Conservation (phyloP, 2,888 invertebrate genomes). For the Vandiemenella viatica region DNA sequence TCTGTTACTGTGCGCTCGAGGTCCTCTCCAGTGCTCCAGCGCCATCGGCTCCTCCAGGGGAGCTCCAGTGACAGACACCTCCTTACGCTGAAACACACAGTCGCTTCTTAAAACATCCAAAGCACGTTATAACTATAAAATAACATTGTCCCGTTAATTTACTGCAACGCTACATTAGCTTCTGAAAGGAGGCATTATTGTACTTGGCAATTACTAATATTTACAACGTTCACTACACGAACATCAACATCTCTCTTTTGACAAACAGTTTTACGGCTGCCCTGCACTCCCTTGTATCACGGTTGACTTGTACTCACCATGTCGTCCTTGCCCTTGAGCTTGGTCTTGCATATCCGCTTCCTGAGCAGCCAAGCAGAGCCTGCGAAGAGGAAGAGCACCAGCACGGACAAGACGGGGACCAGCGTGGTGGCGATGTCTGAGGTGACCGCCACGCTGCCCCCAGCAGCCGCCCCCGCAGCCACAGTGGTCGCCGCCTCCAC, state of each 20-base stretch:
- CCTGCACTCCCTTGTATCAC: too few relatives aligned
- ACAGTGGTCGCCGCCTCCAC: background rate
- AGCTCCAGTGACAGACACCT: slow-evolving; percentile 44
- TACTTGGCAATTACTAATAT: too few relatives aligned
- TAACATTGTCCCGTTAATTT: too few relatives aligned
- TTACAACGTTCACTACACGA: too few relatives aligned
- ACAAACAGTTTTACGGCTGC: too few relatives aligned
- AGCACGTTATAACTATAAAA: background rate
- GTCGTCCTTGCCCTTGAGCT: slow-evolving; percentile 56
- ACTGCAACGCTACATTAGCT: too few relatives aligned
- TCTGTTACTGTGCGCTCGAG: slow-evolving; percentile 62
- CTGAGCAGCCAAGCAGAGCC: slow-evolving; percentile 55
- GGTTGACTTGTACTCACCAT: slow-evolving; percentile 40
- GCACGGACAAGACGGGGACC: slow-evolving; percentile 54
- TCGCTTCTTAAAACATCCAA: background rate
- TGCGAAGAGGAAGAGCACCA: slow-evolving; percentile 50
- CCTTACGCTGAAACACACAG: slow-evolving; percentile 45
- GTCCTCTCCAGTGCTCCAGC: slow-evolving; percentile 67
- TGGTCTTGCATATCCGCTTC: slow-evolving; percentile 48
- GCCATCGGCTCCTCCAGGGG: slow-evolving; percentile 50
- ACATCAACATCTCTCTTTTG: too few relatives aligned
- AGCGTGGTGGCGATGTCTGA: slow-evolving; percentile 38
- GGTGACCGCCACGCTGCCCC: background rate
- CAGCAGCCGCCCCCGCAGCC: background rate
- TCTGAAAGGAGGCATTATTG: too few relatives aligned